Conservation (phyloP, 92 coral and sea anemone genomes). For the Paragorgia papillata region DNA sequence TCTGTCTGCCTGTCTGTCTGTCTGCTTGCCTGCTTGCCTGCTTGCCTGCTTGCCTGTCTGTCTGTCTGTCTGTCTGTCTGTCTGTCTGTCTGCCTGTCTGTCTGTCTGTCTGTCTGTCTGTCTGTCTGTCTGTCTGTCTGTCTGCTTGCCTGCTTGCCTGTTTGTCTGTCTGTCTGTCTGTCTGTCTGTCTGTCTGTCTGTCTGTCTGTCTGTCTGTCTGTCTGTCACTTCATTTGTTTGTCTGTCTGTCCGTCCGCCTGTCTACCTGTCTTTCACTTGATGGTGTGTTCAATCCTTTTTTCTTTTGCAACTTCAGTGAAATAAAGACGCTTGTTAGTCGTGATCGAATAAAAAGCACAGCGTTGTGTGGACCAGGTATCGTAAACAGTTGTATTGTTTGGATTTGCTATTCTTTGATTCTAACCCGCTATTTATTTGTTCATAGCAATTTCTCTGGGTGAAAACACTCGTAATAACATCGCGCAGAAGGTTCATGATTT, state of each 20-base stretch:
- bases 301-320: slow-evolving; percentile 54
- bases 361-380: slow-evolving; percentile 65
- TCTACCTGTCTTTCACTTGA: not conserved
- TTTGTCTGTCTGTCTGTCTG: not conserved
- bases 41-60: too few species aligned
- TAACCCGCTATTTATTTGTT: not conserved
- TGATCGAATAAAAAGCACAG: slow-evolving; percentile 70
- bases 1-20: too few species aligned
- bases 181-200: slow-evolving; percentile 21
- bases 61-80: too few species aligned
- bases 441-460: slow-evolving; percentile 82
- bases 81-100: too few species aligned
- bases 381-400: not conserved
- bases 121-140: slow-evolving; percentile 23
- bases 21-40: too few species aligned
- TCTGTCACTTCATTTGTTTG: not conserved
- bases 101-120: not conserved
- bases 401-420: too few species aligned
- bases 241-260: not conserved
- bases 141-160: too few species aligned
- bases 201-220: not conserved
- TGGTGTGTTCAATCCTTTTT: too few species aligned
- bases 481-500: slow-evolving; percentile 80
- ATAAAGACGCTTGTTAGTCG: slow-evolving; percentile 86
- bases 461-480: slow-evolving; percentile 77